Evolutionary conservation across 1,140 invertebrate species (phyloP), one percentile per base, ranked within the genome.

Genomic region (Idris sp.): DNA sequence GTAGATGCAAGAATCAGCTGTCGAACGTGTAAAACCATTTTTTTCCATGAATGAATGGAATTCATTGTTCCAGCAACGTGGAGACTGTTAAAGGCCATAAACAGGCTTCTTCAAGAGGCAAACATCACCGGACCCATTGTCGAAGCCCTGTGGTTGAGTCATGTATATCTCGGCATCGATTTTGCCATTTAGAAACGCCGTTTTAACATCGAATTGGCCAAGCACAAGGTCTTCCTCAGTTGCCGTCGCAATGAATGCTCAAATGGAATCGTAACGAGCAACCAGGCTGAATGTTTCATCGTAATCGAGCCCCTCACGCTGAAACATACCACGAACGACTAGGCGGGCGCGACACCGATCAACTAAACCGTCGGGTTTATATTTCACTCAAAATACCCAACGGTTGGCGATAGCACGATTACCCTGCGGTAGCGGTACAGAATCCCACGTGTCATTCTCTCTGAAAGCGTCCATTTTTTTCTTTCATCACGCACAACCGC

Each of bases 401-500:
- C 67, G 78, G 41, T 53, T 53, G 11, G 36, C 48, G 6, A 53
- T 56, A 31, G 38, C 18, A 3, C 38, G 36, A 9, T 56, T 43
- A 4, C 28, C 51, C 8, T 8, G 8, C 11, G 51, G 22, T n/a
- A 43, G 15, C 7, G n/a, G 9, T 3, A 43, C 51, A 14, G 43
- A 31, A 2, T 41, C 36, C 51, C 51, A 56, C 14, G 38, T 56
- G 2, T 26, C 10, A 11, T 56, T 56, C 30, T 22, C 18, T 35
- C 16, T 11, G n/a, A 49, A 33, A 10, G 28, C 26, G n/a, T 49
- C n/a, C 26, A 30, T 8, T 9, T 30, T 25, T 9, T 2, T 30
- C 26, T 30, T n/a, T 9, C 79, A 87, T 86, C 1, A 85, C 84
- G 11, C 64, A 13, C 30, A 74, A 69, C 81, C 83, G 87, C 6